These are phyloP conservation scores for Xanthorhoe spadicearia DNA, from an alignment of 2,888 invertebrate genomes.

Conservation along the genomic window DNA sequence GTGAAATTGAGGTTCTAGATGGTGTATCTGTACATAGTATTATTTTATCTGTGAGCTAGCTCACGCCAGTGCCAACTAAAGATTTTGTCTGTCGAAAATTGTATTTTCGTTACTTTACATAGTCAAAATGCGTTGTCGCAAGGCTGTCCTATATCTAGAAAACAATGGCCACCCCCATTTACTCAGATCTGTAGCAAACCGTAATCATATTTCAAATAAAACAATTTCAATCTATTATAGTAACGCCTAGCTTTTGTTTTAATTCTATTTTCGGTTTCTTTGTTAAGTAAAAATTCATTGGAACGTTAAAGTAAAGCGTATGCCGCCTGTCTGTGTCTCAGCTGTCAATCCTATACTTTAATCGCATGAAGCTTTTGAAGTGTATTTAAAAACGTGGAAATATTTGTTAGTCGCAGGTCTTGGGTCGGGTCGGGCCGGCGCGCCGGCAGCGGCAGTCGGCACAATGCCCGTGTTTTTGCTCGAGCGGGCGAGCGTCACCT, in stretches of 20 bases:
- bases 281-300: conserved; percentile 21
- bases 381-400: conserved; percentile 33
- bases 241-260: conserved; percentile 26
- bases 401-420: conserved; percentile 26
- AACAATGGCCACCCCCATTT: conserved; percentile 4
- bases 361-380: conserved; percentile 27
- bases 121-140: background rate
- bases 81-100: background rate
- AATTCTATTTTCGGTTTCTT: conserved; percentile 28
- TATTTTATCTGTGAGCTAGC: too few species aligned
- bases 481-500: conserved; percentile 58
- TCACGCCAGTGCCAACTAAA: background rate
- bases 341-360: conserved; percentile 17
- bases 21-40: too few species aligned
- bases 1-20: too few species aligned
- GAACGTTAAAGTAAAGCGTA: conserved; percentile 2
- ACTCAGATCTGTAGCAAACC: conserved; percentile 13
- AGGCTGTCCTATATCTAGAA: background rate
- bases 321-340: conserved; percentile 1
- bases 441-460: conserved; percentile 21
- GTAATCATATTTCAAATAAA: conserved; percentile 23
- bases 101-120: background rate
- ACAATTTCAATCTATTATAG: conserved; percentile 24
- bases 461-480: conserved; percentile 46
- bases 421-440: conserved; percentile 2